These are phyloP conservation scores for Drosophila orena DNA, from an alignment of 1,140 invertebrate genomes.

Conservation along the genomic window DNA sequence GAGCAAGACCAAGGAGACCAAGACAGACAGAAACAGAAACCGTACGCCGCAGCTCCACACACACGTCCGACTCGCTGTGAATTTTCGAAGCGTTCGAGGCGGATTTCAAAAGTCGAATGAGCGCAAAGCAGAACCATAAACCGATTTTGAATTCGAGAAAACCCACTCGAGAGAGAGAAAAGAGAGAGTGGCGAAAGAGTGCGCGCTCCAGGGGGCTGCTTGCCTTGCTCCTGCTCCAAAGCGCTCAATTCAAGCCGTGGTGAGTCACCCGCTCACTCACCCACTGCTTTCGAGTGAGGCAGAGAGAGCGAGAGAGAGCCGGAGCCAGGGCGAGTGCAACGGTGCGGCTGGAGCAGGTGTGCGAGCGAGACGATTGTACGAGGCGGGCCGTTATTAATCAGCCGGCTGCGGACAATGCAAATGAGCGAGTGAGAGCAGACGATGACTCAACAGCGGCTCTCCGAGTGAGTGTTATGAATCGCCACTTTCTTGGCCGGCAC, in stretches of 20 bases:
- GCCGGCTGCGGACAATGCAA: slow-evolving; percentile 66
- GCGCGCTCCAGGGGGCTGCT: slow-evolving; percentile 33
- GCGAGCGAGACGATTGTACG: slow-evolving; percentile 58
- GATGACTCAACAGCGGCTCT: slow-evolving; percentile 70
- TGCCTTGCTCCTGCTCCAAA: slow-evolving; percentile 18
- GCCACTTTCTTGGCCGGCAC: slow-evolving; percentile 70
- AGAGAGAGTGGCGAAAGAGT: too few relatives aligned
- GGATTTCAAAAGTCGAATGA: slow-evolving; percentile 14
- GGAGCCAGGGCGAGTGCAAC: slow-evolving; percentile 43
- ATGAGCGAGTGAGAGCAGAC: slow-evolving; percentile 77
- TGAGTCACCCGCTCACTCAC: slow-evolving; percentile 40
- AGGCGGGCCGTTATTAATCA: slow-evolving; percentile 69
- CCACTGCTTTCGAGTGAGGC: slow-evolving; percentile 6
- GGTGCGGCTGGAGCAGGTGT: slow-evolving; percentile 52
- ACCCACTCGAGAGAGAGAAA: slow-evolving; percentile 12
- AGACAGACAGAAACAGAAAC: slow-evolving; percentile 62
- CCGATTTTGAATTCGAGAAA: slow-evolving; percentile 35
- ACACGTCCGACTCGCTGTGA: slow-evolving; percentile 58
- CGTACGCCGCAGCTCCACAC: slow-evolving; percentile 48
- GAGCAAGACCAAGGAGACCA: slow-evolving; percentile 52
- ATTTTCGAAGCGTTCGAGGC: slow-evolving; percentile 11
- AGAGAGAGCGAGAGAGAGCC: neutral
- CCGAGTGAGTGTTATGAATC: slow-evolving; percentile 70
- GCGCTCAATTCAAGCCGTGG: slow-evolving; percentile 47
- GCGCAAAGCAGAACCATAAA: slow-evolving; percentile 23